Evolutionary conservation across 1,140 invertebrate species (phyloP).

Genomic region (Drosophila truncata): DNA sequence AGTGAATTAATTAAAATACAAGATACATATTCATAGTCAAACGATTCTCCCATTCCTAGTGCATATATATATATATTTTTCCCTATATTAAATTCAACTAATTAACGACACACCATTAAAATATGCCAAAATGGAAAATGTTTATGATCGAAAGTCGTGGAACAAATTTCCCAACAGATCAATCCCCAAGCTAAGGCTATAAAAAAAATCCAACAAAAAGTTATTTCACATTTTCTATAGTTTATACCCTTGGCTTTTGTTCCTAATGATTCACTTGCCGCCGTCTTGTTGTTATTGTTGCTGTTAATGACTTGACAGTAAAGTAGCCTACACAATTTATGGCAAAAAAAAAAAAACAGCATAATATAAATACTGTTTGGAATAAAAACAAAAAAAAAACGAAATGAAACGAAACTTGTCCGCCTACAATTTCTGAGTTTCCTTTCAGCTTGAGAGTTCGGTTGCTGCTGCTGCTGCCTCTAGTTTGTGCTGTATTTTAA

Average conservation of each 20-base stretch:
- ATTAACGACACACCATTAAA: constrained; percentile 40
- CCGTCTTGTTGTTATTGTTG: constrained; percentile 44
- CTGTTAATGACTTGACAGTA: constrained; percentile 81
- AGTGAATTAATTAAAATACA: constrained; percentile 31
- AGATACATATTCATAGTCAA: constrained; percentile 24
- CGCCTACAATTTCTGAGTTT: constrained; percentile 79
- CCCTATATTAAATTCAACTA: constrained; percentile 20
- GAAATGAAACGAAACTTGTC: constrained; percentile 66
- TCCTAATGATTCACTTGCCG: constrained; percentile 73
- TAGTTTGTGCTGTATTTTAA: constrained; percentile 56
- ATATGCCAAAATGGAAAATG: constrained; percentile 33
- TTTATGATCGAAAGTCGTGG: constrained; percentile 40
- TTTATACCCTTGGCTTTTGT: constrained; percentile 64
- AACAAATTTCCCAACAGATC: constrained; percentile 49
- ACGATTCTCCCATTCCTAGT: neutral
- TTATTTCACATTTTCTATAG: constrained; percentile 36
- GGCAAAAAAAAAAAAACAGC: constrained; percentile 45
- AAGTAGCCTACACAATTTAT: constrained; percentile 83
- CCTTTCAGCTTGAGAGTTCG: constrained; percentile 65
- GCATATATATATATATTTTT: constrained; percentile 1
- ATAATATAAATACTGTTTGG: constrained; percentile 11
- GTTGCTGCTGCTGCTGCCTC: constrained; percentile 41
- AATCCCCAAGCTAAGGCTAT: constrained; percentile 24
- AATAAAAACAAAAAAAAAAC: constrained; percentile 8
- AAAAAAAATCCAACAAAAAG: constrained; percentile 38